Evolutionary conservation across 2,888 invertebrate genomes (phyloP), one percentile per base, ranked within the genome.

Genomic region (Pollenia amentaria): DNA sequence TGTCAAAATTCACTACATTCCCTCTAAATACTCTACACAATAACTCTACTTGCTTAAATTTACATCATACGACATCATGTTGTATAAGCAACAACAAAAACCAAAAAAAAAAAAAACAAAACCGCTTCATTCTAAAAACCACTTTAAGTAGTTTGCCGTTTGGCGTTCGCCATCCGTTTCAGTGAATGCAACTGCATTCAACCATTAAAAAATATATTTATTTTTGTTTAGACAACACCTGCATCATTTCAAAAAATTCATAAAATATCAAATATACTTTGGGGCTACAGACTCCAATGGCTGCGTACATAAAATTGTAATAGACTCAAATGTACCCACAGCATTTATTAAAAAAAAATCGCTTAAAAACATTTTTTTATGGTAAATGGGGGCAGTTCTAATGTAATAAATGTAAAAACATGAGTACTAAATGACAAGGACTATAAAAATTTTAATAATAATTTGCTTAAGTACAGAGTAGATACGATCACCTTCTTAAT

Each of bases 171-270:
- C 14, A 64, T 70, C 38, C 14, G 64, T 70, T 73, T 42, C 46
- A 51, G 11, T 80, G 14, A 73, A 69, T 76, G 69, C 69, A 76
- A 76, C 69, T 82, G 82, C 82, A 76, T 76, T 82, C 38, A 21
- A 55, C 44, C 67, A 21, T 46, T 29, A 29, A 29, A 29, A 76
- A 82, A 82, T 62, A 62, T 46, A 64, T 81, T 46, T 76, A 9
- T 53, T 76, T 60, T 55, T 69, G 16, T 79, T 76, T 72, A 80
- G 78, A 77, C 87, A 87, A 87, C 87, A 87, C 87, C 87, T 87
- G 87, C 87, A 84, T 79, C 87, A 84, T 87, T 87, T 84, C 79
- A 87, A 72, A 81, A 65, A 77, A 53, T 82, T 55, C 76, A 76
- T 81, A 77, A 77, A 62, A 79, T 46, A 76, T 81, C 73, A 77